Evolutionary conservation across 2,888 invertebrate genomes (phyloP), one percentile per base, ranked within the genome.

Genomic region (Trissonchulus latispiculum): DNA sequence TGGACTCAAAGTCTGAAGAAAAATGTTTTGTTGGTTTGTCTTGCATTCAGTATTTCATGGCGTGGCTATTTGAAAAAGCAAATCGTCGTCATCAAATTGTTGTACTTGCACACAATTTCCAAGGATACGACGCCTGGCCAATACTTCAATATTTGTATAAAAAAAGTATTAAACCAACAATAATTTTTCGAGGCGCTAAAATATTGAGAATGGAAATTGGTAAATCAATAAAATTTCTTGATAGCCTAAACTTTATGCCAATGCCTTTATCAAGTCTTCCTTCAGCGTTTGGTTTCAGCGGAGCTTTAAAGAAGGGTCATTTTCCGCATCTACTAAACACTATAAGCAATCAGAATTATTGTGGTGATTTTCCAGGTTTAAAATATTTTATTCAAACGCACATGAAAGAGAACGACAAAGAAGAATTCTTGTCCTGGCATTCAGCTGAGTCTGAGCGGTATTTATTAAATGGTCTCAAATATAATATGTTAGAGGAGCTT

Each of bases 41-140:
- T 2, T 68, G 69, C 33, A 33, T 68, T 68, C 35, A 23, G n/a
- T 8, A 33, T 3, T 68, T 68, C n/a, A 68, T 68, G 69, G n/a
- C 29, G n/a, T 68, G 3, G 31, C 36, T 68, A n/a, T 36, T 68
- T 68, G 2, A 2, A 36, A 23, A 33, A 68, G 36, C n/a, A n/a
- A 68, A 68, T 28, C 35, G 3, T 33, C 3, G 31, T n/a, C 31
- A 64, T 15, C 8, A 64, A 18, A 33, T 18, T 32, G 35, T 64
- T 8, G 28, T n/a, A 32, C 32, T 64, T 8, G 66, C 66, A 15
- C 66, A 64, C 35, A 32, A 32, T n/a, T 64, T 64, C 18, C 8
- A 29, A n/a, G 66, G 8, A 64, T 64, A 64, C 66, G 66, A 64
- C 28, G 66, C 35, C 18, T 64, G 35, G 31, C 35, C 35, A 29